Evolutionary conservation across 2,888 invertebrate genomes (phyloP).

Genomic region (Iphiclides podalirius): DNA sequence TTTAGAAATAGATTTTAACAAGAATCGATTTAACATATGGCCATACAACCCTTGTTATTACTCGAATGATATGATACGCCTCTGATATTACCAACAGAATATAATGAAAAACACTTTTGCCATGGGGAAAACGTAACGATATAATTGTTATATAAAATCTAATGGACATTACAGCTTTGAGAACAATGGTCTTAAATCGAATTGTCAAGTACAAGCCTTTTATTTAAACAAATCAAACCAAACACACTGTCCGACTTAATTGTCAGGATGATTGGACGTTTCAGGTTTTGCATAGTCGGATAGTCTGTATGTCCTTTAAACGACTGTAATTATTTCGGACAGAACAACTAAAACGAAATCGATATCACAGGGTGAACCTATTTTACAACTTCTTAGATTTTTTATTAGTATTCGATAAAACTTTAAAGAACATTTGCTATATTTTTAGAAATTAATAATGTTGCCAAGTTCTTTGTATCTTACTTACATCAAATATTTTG

Average conservation of each 20-base stretch:
- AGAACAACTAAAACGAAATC: background rate
- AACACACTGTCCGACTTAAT: conserved; percentile 3
- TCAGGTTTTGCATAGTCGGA: too few species aligned
- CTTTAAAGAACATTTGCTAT: too few species aligned
- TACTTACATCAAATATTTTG: background rate
- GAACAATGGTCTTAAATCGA: background rate
- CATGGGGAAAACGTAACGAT: background rate
- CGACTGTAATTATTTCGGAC: background rate
- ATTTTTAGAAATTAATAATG: too few species aligned
- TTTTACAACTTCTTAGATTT: background rate
- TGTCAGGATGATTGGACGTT: background rate
- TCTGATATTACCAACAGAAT: background rate
- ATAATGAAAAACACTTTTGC: background rate
- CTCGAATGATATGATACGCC: background rate
- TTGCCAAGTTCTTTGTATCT: too few species aligned
- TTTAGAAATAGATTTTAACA: background rate
- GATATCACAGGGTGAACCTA: background rate
- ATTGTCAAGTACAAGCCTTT: conserved; percentile 8
- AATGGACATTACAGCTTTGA: conserved; percentile 2
- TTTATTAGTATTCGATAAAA: too few species aligned
- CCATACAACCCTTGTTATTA: background rate
- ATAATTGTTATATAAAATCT: conserved; percentile 7
- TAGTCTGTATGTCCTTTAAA: too few species aligned
- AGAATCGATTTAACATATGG: background rate
- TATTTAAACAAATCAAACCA: background rate